These are phyloP conservation scores for Monopterus albus DNA, from an alignment of 2,113 vertebrate species.

Conservation along the genomic window DNA sequence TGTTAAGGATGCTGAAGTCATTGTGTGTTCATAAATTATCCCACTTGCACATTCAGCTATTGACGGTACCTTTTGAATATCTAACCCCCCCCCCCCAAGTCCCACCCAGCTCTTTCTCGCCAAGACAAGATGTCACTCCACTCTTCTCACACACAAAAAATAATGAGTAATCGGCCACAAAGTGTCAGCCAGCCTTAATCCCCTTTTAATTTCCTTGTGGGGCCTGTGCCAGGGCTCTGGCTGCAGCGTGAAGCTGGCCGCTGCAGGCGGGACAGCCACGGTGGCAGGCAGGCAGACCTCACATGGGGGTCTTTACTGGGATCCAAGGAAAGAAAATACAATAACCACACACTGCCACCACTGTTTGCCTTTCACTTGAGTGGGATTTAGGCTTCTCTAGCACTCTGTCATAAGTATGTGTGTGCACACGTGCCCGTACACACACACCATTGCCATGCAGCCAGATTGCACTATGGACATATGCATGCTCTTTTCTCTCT, in stretches of 20 bases:
- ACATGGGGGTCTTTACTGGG: conserved; percentile 94
- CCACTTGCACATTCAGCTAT: conserved; percentile 18
- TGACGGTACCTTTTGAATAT: conserved; percentile 1
- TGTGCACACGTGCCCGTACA: conserved; percentile 20
- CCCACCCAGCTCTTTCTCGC: conserved; percentile 42
- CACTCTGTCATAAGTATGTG: conserved; percentile 64
- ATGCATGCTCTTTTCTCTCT: conserved; percentile 60
- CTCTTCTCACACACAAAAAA: conserved; percentile 62
- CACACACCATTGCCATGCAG: conserved; percentile 39
- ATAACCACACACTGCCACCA: conserved; percentile 93
- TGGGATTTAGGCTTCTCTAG: conserved; percentile 90
- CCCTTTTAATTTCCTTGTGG: conserved; percentile 99
- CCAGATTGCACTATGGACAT: conserved; percentile 63
- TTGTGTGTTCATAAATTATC: conserved; percentile 11
- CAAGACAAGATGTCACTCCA: conserved; percentile 56
- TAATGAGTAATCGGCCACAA: conserved; percentile 81
- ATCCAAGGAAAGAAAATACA: conserved; percentile 97
- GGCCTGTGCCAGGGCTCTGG: conserved; percentile 91
- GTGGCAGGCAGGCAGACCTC: conserved; percentile 82
- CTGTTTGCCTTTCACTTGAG: conserved; percentile 99
- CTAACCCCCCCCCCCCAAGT: conserved; percentile 7
- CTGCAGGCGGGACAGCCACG: conserved; percentile 80
- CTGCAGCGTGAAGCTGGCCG: conserved; percentile 84
- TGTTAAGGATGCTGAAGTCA: not conserved
- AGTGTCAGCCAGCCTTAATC: conserved; percentile 85